A percentile compares a stretch with the other conserved stretches of the same genome.
Evolutionary conservation across 2,888 invertebrate species (phyloP).

Genomic region (Tinea trinotella): DNA sequence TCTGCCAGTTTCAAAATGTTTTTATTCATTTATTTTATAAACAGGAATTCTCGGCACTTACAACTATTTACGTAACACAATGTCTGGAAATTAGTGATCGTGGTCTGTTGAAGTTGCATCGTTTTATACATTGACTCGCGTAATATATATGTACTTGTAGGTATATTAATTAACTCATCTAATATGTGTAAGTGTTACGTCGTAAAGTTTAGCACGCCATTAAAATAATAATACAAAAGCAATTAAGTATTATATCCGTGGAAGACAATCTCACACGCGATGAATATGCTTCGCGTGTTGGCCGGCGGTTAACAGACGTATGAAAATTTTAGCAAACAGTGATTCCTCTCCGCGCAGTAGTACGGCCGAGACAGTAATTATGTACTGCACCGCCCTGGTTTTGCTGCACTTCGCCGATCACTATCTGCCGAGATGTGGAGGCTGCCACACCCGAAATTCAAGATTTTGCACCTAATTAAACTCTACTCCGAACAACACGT

Average conservation of each 20-base stretch:
- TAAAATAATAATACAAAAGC: slow-evolving; percentile 25
- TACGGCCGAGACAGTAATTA: slow-evolving; percentile 39
- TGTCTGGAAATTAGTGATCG: too few relatives aligned
- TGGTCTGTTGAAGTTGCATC: too few relatives aligned
- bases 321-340: slow-evolving; percentile 51
- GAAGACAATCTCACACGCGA: slow-evolving; percentile 58
- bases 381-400: slow-evolving; percentile 46
- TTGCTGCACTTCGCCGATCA: slow-evolving; percentile 24
- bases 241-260: slow-evolving; percentile 41
- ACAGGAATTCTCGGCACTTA: not conserved
- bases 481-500: slow-evolving; percentile 21
- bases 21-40: not conserved
- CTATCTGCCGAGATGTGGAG: slow-evolving; percentile 38
- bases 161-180: too few relatives aligned
- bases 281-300: slow-evolving; percentile 28
- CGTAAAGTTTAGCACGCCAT: slow-evolving; percentile 10
- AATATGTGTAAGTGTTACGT: not conserved
- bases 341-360: not conserved
- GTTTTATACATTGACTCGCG: too few relatives aligned
- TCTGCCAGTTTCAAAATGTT: slow-evolving; percentile 25
- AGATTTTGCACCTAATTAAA: slow-evolving; percentile 57
- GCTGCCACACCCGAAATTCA: slow-evolving; percentile 34
- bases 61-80: too few relatives aligned
- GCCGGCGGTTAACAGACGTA: slow-evolving; percentile 39
- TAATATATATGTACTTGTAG: too few relatives aligned